Conservation (phyloP, 2,113 vertebrate species). For the Oryzias melastigma region DNA sequence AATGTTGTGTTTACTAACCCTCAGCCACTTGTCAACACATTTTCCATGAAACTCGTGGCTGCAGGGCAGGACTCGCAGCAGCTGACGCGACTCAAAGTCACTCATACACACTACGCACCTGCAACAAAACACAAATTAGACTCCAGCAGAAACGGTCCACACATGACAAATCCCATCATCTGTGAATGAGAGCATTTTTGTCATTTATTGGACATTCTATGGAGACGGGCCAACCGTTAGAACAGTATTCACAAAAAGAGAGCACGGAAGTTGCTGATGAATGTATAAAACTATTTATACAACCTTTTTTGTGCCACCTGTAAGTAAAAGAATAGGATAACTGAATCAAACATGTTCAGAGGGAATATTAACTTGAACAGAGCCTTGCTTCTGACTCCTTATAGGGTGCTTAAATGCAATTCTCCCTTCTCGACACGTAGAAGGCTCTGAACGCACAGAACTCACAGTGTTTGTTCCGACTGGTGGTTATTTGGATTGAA, state of each 20-base stretch:
- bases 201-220: background rate
- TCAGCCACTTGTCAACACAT: conserved; percentile 99
- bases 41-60: conserved; percentile 99
- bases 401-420: background rate
- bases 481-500: conserved; percentile 99
- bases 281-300: too few species aligned
- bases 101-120: conserved; percentile 99
- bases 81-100: conserved; percentile 98
- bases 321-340: too few species aligned
- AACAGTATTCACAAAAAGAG: too few species aligned
- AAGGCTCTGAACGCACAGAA: conserved; percentile 33
- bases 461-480: conserved; percentile 98
- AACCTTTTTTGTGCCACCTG: too few species aligned
- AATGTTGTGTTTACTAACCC: conserved; percentile 76
- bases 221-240: too few species aligned
- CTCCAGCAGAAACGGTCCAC: conserved; percentile 1
- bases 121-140: conserved; percentile 4
- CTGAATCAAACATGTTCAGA: too few species aligned
- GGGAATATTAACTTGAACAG: too few species aligned
- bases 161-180: background rate
- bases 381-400: too few species aligned
- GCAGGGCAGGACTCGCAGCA: conserved; percentile 98
- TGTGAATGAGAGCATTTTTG: background rate
- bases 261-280: too few species aligned
- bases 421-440: background rate